Evolutionary conservation across 2,888 invertebrate genomes (phyloP).

Genomic region (Galeruca laticollis): DNA sequence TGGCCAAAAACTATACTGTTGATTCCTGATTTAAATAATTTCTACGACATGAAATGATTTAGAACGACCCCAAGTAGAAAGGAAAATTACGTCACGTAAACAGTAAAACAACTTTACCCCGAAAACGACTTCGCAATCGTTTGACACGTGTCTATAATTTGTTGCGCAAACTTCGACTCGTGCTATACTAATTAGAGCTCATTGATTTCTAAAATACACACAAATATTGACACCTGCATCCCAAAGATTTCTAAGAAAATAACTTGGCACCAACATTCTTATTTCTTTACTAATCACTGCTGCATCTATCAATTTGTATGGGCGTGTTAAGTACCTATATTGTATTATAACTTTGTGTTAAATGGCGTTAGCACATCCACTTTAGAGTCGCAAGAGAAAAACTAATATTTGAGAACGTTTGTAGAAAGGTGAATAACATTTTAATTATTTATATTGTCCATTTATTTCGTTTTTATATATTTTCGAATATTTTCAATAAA

Average conservation of each 20-base stretch:
- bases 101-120: not conserved
- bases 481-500: too few species aligned
- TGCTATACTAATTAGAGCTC: slow-evolving; percentile 50
- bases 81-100: not conserved
- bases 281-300: not conserved
- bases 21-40: too few species aligned
- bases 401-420: not conserved
- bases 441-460: not conserved
- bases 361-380: not conserved
- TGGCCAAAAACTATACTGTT: too few species aligned
- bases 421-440: not conserved
- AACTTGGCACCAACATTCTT: slow-evolving; percentile 3
- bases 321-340: not conserved
- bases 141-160: slow-evolving; percentile 55
- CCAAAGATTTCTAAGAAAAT: slow-evolving; percentile 40
- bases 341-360: slow-evolving; percentile 1
- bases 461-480: not conserved
- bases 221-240: slow-evolving; percentile 51
- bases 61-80: too few species aligned
- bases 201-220: slow-evolving; percentile 53
- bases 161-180: slow-evolving; percentile 49
- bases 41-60: too few species aligned
- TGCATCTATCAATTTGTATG: not conserved
- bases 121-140: slow-evolving; percentile 33
- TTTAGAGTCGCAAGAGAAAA: not conserved